phyloP scores from a whole-genome alignment of 2,888 invertebrate genomes.

The Cheilosia variabilis region DNA sequence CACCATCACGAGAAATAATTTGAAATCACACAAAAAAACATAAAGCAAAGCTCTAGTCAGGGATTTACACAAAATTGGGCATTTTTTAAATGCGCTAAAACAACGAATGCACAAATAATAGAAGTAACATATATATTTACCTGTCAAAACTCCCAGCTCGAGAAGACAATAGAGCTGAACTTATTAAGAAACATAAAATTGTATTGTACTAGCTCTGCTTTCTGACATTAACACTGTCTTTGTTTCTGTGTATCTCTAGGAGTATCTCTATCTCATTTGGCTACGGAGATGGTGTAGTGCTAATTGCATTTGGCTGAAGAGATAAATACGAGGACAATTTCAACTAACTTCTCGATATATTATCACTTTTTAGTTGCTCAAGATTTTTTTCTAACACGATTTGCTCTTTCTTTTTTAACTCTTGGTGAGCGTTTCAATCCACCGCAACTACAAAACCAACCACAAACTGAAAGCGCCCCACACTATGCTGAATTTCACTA shows the following conservation, averaged over 20 bases:
- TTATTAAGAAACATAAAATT: background rate
- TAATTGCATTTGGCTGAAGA: constrained; percentile 27
- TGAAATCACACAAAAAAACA: background rate
- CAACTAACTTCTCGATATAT: constrained; percentile 2
- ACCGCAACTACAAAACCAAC: constrained; percentile 14
- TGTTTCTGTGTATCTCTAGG: background rate
- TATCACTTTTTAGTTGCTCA: constrained; percentile 1
- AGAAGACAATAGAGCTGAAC: background rate
- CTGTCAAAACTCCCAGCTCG: background rate
- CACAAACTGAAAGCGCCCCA: constrained; percentile 35
- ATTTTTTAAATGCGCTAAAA: background rate
- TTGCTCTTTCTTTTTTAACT: background rate
- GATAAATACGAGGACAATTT: background rate
- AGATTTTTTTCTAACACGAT: background rate
- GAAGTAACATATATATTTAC: constrained; percentile 23
- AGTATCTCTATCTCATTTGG: constrained; percentile 39
- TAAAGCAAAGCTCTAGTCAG: no score
- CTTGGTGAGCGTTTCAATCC: constrained; percentile 6
- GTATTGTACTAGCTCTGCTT: background rate
- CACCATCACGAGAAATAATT: constrained; percentile 12
- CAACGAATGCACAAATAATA: background rate
- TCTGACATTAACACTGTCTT: constrained; percentile 26
- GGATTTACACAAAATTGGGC: no score
- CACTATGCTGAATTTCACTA: constrained; percentile 41
- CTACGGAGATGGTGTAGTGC: constrained; percentile 12